phyloP scores from a whole-genome alignment of 2,797 vertebrate genomes.

The Amniataba percoides region DNA sequence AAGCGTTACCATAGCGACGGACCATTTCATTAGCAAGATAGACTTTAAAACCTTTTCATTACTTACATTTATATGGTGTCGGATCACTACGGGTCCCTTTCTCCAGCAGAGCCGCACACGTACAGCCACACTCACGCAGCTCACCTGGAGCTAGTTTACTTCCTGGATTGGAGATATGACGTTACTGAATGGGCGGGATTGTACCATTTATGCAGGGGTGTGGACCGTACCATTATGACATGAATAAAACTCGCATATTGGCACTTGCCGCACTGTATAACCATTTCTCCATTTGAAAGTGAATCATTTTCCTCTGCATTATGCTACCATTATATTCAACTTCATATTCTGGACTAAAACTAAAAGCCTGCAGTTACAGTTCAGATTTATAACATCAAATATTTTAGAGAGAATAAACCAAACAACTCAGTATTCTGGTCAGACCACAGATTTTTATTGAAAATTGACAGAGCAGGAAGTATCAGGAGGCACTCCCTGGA shows the following conservation, averaged over 20 bases:
- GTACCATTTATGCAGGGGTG: not conserved
- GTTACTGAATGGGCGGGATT: not conserved
- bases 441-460: conserved; percentile 81
- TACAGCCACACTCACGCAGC: not conserved
- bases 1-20: rapidly evolving
- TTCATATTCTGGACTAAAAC: too few species aligned
- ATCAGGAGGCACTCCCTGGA: conserved; percentile 27
- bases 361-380: too few species aligned
- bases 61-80: conserved; percentile 43
- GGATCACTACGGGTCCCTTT: rapidly evolving
- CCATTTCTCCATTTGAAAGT: rapidly evolving
- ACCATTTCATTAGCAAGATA: rapidly evolving
- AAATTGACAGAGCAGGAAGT: conserved; percentile 58
- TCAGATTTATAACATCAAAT: too few species aligned
- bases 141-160: not conserved
- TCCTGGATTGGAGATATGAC: conserved; percentile 3
- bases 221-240: not conserved
- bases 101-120: not conserved
- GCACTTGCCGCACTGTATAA: rapidly evolving
- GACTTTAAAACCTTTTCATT: rapidly evolving
- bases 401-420: rapidly evolving
- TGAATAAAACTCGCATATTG: rapidly evolving
- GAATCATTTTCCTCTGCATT: not conserved
- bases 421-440: conserved; percentile 42
- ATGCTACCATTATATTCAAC: too few species aligned